Conservation (phyloP, 2,797 vertebrate genomes). For the Aselliscus stoliczkanus region DNA sequence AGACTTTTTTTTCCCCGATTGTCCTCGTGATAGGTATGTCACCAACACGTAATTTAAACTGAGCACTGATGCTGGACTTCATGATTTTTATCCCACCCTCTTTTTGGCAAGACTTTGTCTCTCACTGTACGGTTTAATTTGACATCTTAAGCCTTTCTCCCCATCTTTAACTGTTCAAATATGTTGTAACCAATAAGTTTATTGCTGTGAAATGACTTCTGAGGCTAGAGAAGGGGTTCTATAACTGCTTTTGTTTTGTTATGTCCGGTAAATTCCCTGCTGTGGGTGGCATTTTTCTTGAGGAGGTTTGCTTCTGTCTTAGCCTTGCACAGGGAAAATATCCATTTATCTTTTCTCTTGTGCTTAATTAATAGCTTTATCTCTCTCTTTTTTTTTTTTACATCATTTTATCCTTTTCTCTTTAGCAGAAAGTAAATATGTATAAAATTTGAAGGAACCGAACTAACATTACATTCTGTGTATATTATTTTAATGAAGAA, state of each 20-base stretch:
- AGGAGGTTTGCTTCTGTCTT: slow-evolving; percentile 73
- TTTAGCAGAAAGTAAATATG: slow-evolving; percentile 92
- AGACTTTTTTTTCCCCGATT: slow-evolving; percentile 78
- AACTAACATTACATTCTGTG: slow-evolving; percentile 94
- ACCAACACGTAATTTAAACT: slow-evolving; percentile 81
- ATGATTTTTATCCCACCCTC: slow-evolving; percentile 76
- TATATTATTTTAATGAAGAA: slow-evolving; percentile 98
- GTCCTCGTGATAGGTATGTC: slow-evolving; percentile 85
- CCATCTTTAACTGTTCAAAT: slow-evolving; percentile 76
- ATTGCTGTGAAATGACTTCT: slow-evolving; percentile 80
- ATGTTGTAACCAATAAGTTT: slow-evolving; percentile 78
- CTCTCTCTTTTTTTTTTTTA: slow-evolving; percentile 75
- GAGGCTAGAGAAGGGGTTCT: slow-evolving; percentile 76
- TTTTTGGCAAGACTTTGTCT: slow-evolving; percentile 79
- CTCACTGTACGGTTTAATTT: slow-evolving; percentile 82
- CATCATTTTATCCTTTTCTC: slow-evolving; percentile 87
- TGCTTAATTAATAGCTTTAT: slow-evolving; percentile 79
- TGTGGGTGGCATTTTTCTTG: slow-evolving; percentile 52
- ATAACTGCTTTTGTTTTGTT: slow-evolving; percentile 61
- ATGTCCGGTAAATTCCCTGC: slow-evolving; percentile 68
- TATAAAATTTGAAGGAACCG: slow-evolving; percentile 95
- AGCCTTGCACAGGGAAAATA: slow-evolving; percentile 72
- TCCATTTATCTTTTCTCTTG: slow-evolving; percentile 67
- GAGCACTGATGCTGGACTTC: slow-evolving; percentile 84
- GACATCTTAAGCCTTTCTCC: slow-evolving; percentile 79